These are phyloP conservation scores for Pogonocherus hispidulus DNA, from an alignment of 2,888 invertebrate genomes.

Conservation along the genomic window DNA sequence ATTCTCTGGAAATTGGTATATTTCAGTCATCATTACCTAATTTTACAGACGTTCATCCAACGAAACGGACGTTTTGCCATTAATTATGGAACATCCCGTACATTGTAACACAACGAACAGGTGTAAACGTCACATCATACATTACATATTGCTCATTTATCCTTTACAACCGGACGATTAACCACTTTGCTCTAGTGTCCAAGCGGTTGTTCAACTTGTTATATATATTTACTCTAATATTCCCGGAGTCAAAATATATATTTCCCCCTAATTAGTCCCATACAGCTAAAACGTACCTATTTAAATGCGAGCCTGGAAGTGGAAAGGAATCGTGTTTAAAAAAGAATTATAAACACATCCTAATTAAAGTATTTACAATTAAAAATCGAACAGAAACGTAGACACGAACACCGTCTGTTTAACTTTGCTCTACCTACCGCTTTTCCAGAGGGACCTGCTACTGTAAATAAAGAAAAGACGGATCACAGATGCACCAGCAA, in stretches of 20 bases:
- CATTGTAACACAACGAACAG: not conserved
- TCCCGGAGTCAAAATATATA: too few species aligned
- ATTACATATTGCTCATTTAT: slow-evolving; percentile 5
- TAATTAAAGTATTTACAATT: slow-evolving; percentile 35
- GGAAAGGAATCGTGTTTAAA: slow-evolving; percentile 24
- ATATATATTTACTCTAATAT: too few species aligned
- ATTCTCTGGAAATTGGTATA: too few species aligned
- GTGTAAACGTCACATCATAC: slow-evolving; percentile 10
- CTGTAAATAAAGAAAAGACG: slow-evolving; percentile 32
- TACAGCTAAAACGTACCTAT: too few species aligned
- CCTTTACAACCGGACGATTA: slow-evolving; percentile 13
- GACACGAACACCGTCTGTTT: slow-evolving; percentile 26
- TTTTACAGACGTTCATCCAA: not conserved
- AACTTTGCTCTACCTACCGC: slow-evolving; percentile 29
- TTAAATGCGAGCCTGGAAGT: not conserved
- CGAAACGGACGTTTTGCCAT: not conserved
- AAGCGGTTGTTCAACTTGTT: slow-evolving; percentile 20
- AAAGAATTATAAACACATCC: slow-evolving; percentile 30
- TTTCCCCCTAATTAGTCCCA: too few species aligned
- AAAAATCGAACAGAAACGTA: slow-evolving; percentile 30
- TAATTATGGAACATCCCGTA: not conserved
- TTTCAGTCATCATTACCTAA: too few species aligned
- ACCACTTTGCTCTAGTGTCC: slow-evolving; percentile 13
- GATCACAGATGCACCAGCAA: slow-evolving; percentile 29
- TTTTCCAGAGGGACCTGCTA: slow-evolving; percentile 23